Conservation (phyloP, 2,888 invertebrate species). For the Pollenia griseotomentosa region DNA sequence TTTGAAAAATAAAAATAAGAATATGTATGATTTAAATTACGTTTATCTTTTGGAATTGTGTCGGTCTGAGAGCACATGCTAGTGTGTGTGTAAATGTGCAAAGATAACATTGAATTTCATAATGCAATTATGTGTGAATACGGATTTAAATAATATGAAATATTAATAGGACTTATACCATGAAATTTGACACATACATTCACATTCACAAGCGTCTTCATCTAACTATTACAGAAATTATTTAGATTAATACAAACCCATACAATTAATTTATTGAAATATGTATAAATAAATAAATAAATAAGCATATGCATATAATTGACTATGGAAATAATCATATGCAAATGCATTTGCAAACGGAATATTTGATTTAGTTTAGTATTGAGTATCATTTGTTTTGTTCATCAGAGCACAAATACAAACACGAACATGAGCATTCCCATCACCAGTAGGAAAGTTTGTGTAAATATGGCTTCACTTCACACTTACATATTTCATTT, state of each 20-base stretch:
- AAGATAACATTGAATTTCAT: conserved; percentile 40
- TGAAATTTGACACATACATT: neutral
- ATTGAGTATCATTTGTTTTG: neutral
- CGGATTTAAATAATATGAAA: conserved; percentile 38
- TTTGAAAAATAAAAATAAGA: conserved; percentile 22
- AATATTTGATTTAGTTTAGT: conserved; percentile 22
- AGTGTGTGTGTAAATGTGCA: neutral
- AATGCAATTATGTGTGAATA: conserved; percentile 50
- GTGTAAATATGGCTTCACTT: conserved; percentile 21
- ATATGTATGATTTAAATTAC: conserved; percentile 42
- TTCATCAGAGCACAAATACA: neutral
- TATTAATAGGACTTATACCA: conserved; percentile 5
- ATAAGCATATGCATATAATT: neutral
- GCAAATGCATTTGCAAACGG: neutral
- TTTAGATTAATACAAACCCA: neutral
- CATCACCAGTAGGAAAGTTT: neutral
- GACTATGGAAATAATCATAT: neutral
- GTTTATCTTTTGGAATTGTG: conserved; percentile 39
- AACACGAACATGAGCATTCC: neutral
- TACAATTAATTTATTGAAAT: neutral
- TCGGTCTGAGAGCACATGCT: neutral
- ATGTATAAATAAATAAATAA: neutral
- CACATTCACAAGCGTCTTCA: neutral
- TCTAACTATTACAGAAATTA: no score
- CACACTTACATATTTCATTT: conserved; percentile 38